Percentiles rank a stretch among this genome's conserved stretches.
Evolutionary conservation across 2,888 invertebrate species (phyloP).

Genomic region (Phyllotreta striolata): DNA sequence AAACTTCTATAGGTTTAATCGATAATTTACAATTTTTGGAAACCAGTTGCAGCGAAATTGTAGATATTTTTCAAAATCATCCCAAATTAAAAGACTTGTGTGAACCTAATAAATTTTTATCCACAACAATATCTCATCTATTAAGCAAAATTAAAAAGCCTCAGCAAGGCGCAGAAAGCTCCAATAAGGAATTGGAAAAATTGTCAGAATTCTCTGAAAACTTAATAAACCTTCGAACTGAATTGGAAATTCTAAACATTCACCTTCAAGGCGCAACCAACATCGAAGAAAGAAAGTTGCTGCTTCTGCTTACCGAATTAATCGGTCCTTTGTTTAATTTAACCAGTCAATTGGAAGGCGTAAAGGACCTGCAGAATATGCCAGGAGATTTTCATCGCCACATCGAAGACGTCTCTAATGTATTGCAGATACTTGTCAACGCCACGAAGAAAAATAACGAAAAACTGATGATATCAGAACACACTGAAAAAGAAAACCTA

Average conservation of each 20-base stretch:
- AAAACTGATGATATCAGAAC: slow-evolving; percentile 22
- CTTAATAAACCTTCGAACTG: slow-evolving; percentile 3
- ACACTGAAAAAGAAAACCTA: slow-evolving; percentile 17
- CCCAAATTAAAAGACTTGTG: slow-evolving; percentile 31
- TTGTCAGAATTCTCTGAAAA: slow-evolving; percentile 3
- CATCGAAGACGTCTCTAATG: slow-evolving; percentile 8
- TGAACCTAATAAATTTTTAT: slow-evolving; percentile 37
- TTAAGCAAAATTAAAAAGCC: background rate
- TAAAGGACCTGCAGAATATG: background rate
- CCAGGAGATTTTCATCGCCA: background rate
- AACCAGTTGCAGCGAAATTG: slow-evolving; percentile 14
- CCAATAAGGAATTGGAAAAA: background rate
- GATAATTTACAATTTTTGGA: slow-evolving; percentile 14
- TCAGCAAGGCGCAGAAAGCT: background rate
- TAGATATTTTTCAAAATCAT: slow-evolving; percentile 16
- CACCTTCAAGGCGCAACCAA: slow-evolving; percentile 10
- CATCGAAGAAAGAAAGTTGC: slow-evolving; percentile 1
- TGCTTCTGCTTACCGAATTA: slow-evolving; percentile 10
- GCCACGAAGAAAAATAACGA: background rate
- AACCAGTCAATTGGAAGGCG: slow-evolving; percentile 6
- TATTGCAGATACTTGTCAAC: slow-evolving; percentile 5
- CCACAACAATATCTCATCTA: slow-evolving; percentile 22
- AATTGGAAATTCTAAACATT: slow-evolving; percentile 16
- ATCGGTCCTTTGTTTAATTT: slow-evolving; percentile 17
- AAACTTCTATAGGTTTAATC: background rate